Percentiles rank a stretch among this genome's conserved stretches.
These are phyloP conservation scores for Tenebrio molitor DNA, from an alignment of 1,140 invertebrate genomes.

Conservation along the genomic window DNA sequence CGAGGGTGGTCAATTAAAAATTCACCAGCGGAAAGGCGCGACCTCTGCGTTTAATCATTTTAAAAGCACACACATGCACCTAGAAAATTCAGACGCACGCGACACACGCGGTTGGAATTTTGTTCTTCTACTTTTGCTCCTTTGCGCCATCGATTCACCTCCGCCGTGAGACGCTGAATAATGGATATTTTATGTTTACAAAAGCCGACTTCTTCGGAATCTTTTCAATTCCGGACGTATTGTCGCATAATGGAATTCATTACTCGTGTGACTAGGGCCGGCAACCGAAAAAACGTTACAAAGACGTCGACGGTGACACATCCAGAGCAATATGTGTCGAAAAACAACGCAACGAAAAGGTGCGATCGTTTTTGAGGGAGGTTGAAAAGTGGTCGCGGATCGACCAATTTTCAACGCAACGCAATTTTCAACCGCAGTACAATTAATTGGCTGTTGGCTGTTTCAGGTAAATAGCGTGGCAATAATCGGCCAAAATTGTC, in stretches of 20 bases:
- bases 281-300: too few relatives aligned
- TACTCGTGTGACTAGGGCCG: not conserved
- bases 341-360: too few relatives aligned
- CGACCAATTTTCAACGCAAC: too few relatives aligned
- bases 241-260: constrained; percentile 21
- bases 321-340: too few relatives aligned
- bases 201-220: constrained; percentile 24
- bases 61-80: not conserved
- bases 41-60: not conserved
- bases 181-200: constrained; percentile 47
- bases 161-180: constrained; percentile 33
- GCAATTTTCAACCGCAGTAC: too few relatives aligned
- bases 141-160: constrained; percentile 27
- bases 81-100: constrained; percentile 9
- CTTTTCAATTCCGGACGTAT: constrained; percentile 35
- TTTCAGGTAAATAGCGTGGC: not conserved
- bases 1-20: constrained; percentile 8
- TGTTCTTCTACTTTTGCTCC: not conserved
- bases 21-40: not conserved
- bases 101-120: constrained; percentile 21
- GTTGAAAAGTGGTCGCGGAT: too few relatives aligned
- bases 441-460: too few relatives aligned
- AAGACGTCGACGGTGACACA: too few relatives aligned
- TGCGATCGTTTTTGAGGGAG: too few relatives aligned
- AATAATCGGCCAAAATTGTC: not conserved